Evolutionary conservation across 2,113 vertebrate species (phyloP).

Genomic region (Bos taurus): ARS-UCD2.0 NC_037331.1:53880501-53881000

Average conservation of each 20-base stretch:
- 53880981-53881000: neutral
- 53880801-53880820: neutral
- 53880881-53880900: neutral
- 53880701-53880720: neutral
- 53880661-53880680: neutral
- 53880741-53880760: neutral
- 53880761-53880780: accelerated
- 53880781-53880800: neutral
- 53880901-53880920: neutral
- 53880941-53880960: neutral
- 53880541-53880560: neutral
- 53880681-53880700: neutral
- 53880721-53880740: neutral
- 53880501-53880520: neutral
- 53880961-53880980: neutral
- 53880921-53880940: neutral
- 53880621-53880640: neutral
- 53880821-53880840: neutral
- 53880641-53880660: neutral
- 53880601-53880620: neutral
- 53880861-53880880: neutral
- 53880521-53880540: neutral
- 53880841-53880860: neutral
- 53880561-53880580: neutral
- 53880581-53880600: neutral